Percentiles rank a stretch among this genome's conserved stretches.
These are phyloP conservation scores for Aleiodes testaceus DNA, from an alignment of 2,888 invertebrate species.

Conservation along the genomic window DNA sequence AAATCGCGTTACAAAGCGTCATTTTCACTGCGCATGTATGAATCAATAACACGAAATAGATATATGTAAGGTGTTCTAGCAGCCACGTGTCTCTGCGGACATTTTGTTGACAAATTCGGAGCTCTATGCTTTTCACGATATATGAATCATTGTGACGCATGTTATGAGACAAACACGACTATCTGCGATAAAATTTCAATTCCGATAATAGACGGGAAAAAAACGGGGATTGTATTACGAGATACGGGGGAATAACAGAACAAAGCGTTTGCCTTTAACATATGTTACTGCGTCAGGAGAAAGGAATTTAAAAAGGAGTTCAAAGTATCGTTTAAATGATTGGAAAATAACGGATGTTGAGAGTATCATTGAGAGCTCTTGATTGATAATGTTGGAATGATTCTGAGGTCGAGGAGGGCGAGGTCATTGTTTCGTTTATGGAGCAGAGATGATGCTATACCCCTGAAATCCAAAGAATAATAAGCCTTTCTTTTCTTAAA, in stretches of 20 bases:
- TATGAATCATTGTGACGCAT: neutral
- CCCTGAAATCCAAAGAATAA: too few species aligned
- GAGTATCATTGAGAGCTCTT: neutral
- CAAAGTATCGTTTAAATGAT: too few species aligned
- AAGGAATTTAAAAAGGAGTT: too few species aligned
- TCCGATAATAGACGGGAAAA: neutral
- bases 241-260: neutral
- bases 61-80: neutral
- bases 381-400: neutral
- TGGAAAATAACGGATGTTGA: too few species aligned
- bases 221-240: neutral
- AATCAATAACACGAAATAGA: constrained; percentile 14
- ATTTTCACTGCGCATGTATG: constrained; percentile 16
- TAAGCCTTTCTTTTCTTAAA: neutral
- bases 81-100: constrained; percentile 25
- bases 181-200: neutral
- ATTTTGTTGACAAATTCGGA: constrained; percentile 16
- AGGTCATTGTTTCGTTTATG: constrained; percentile 29
- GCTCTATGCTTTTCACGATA: neutral
- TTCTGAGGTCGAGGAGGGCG: neutral
- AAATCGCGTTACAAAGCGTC: neutral
- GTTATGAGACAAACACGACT: neutral
- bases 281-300: too few species aligned
- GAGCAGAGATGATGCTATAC: neutral
- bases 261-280: neutral